Conservation (phyloP, 1,140 invertebrate species). For the Drosophila subpulchrella region DNA sequence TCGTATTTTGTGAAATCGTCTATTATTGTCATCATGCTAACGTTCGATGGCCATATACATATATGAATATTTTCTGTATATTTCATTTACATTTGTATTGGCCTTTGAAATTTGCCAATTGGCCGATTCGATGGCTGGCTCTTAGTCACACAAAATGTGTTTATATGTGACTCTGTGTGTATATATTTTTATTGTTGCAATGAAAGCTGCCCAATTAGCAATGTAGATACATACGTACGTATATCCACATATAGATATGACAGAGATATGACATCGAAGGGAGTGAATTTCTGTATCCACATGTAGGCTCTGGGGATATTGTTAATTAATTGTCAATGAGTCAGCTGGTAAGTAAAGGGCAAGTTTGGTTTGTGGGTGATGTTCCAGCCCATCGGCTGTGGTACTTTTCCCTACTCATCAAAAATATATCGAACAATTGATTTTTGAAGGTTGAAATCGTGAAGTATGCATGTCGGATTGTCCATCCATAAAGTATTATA, state of each 20-base stretch:
- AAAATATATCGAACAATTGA: constrained; percentile 3
- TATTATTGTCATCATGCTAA: constrained; percentile 82
- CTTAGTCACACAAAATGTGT: constrained; percentile 65
- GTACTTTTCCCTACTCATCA: constrained; percentile 4
- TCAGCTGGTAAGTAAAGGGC: constrained; percentile 49
- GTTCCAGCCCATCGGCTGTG: background rate
- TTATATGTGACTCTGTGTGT: constrained; percentile 39
- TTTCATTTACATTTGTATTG: constrained; percentile 66
- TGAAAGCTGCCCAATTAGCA: constrained; percentile 79
- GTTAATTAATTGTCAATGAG: constrained; percentile 75
- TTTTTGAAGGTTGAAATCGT: background rate
- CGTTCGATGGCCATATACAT: constrained; percentile 64
- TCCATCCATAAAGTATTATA: background rate
- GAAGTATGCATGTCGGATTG: no score
- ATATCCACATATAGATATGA: constrained; percentile 19
- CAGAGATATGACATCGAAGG: constrained; percentile 27
- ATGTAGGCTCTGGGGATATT: constrained; percentile 46
- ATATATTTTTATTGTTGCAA: constrained; percentile 71
- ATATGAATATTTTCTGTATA: constrained; percentile 35
- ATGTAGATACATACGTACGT: constrained; percentile 25
- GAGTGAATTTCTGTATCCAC: constrained; percentile 5
- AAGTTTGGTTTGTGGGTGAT: constrained; percentile 14
- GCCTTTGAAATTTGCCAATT: constrained; percentile 70
- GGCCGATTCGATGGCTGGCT: constrained; percentile 45
- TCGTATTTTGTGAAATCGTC: constrained; percentile 80